Base-by-base conservation (phyloP, 2,113 vertebrate species). In the Leptosomus discolor region DNA sequence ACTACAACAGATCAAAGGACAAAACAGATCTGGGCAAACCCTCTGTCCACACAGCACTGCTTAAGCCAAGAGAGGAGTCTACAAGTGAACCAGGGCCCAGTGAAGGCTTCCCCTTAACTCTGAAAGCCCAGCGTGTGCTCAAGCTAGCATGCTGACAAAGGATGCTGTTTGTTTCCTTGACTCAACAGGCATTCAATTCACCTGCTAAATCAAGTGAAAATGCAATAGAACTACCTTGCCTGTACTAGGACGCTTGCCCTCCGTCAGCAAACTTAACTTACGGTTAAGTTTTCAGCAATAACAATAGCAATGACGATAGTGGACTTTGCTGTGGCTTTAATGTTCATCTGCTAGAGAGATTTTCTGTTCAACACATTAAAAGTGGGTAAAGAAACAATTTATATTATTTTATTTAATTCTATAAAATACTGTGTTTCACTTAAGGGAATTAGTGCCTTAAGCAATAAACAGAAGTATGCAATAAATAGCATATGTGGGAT, bases 381-480 rank as follows among this genome's bases (percentile, higher is more conserved):
- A 64, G 56, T 6, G n/a, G 46, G 50, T 45, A 95, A 85, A 94
- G 89, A 94, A 96, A 92, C 71, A 21, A 96, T 88, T 92, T 91
- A 80, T 63, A 70, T 84, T 41, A 91, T 80, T 94, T 70, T 22
- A 92, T 94, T 95, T 96, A 94, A 95, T 95, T 94, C 96, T 68
- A 45, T 92, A 93, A 95, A 92, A 89, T 41, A 75, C 86, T 69
- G 70, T 13, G 20, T 94, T 96, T 88, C 88, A 91, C 95, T 95
- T 92, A 82, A 91, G 91, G 91, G 92, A 92, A 95, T 97, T 92
- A 92, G 56, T 95, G 96, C 88, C 92, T 96, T 64, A 34, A 88
- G 91, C 84, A 96, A 96, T 94, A 94, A 94, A 95, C 77, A 91
- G 84, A 97, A 64, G 60, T 94, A 95, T 97, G 94, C 94, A 97